phyloP scores from a whole-genome alignment of 2,113 vertebrate species.

The Ophiodon elongatus region DNA sequence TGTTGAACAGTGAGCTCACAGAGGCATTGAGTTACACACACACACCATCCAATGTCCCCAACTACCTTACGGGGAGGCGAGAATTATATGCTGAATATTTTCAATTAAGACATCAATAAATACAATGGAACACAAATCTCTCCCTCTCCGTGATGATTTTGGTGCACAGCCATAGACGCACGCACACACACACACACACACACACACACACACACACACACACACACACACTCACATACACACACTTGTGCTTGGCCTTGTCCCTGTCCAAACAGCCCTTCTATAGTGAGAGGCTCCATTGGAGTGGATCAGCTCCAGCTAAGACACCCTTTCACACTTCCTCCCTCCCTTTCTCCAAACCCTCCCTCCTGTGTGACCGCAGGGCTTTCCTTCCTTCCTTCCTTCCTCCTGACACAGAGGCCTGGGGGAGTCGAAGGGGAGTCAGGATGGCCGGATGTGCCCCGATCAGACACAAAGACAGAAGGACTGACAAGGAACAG shows the following conservation, averaged over 20 bases:
- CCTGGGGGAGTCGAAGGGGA: slow-evolving; percentile 70
- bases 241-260: slow-evolving; percentile 63
- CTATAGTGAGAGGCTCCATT: slow-evolving; percentile 75
- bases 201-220: slow-evolving; percentile 19
- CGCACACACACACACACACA: slow-evolving; percentile 30
- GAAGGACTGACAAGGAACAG: slow-evolving; percentile 66
- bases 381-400: slow-evolving; percentile 76
- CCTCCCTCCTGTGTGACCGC: slow-evolving; percentile 72
- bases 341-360: slow-evolving; percentile 75
- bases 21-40: slow-evolving; percentile 52
- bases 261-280: slow-evolving; percentile 74
- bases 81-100: slow-evolving; percentile 39
- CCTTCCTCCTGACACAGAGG: slow-evolving; percentile 77
- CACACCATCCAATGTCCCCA: slow-evolving; percentile 26
- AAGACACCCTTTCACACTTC: slow-evolving; percentile 81
- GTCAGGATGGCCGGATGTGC: slow-evolving; percentile 79
- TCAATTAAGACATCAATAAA: slow-evolving; percentile 36
- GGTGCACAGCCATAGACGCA: slow-evolving; percentile 38
- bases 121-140: slow-evolving; percentile 28
- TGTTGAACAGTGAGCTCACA: slow-evolving; percentile 59
- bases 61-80: neutral
- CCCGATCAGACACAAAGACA: slow-evolving; percentile 60
- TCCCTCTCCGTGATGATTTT: slow-evolving; percentile 51
- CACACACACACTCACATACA: slow-evolving; percentile 5
- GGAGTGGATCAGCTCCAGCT: slow-evolving; percentile 79